Evolutionary conservation across 2,888 invertebrate species (phyloP).

Genomic region (Xestoiulus laeticollis): DNA sequence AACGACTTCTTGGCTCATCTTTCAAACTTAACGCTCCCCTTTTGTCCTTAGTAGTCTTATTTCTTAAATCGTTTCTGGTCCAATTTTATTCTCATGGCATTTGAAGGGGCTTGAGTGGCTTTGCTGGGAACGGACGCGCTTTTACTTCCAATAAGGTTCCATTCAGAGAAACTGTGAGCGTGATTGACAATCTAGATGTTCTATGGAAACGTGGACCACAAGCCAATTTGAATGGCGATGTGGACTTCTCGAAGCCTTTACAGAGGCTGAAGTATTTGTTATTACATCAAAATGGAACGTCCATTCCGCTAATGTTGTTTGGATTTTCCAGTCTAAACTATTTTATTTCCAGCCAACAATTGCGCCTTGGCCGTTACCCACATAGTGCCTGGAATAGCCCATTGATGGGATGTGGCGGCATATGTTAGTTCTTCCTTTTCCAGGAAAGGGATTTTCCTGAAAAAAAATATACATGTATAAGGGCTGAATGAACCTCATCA

Average conservation of each 20-base stretch:
- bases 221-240: neutral
- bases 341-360: neutral
- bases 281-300: neutral
- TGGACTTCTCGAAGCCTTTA: neutral
- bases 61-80: constrained; percentile 1
- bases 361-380: neutral
- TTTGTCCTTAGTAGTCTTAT: constrained; percentile 1
- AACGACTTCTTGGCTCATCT: constrained; percentile 1
- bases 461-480: too few species aligned
- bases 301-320: neutral
- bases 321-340: neutral
- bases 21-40: constrained; percentile 7
- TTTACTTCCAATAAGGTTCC: constrained; percentile 9
- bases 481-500: too few species aligned
- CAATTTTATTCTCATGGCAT: neutral
- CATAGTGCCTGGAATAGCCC: neutral
- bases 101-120: constrained; percentile 1
- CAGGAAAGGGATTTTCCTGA: too few species aligned
- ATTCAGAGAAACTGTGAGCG: neutral
- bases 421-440: too few species aligned
- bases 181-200: neutral
- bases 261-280: neutral
- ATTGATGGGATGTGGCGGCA: neutral
- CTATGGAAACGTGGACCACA: neutral
- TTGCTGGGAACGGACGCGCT: neutral